Evolutionary conservation across 2,113 vertebrate species (phyloP), one percentile per base, ranked within the genome.

Genomic region (Phalacrocorax carbo): DNA sequence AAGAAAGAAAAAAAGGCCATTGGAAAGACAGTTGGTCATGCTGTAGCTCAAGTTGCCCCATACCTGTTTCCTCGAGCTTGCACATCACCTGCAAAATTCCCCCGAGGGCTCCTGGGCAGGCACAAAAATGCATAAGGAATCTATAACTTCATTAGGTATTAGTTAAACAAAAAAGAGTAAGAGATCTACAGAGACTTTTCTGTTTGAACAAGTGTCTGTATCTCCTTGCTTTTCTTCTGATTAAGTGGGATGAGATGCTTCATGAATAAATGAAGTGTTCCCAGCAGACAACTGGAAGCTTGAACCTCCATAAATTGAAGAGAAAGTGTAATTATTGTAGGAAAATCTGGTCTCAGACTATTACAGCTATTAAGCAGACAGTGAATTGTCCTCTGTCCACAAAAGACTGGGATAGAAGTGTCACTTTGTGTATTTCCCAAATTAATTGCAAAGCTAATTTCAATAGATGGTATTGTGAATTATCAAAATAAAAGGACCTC

Each of bases 341-440:
- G 26, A 23, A 64, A 82, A 62, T 48, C 46, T 75, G 61, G 19
- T 96, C 64, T 60, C 70, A 80, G 55, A 32, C 58, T 92, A 29
- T 90, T 92, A 75, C 3, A 13, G 55, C 76, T 75, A 17, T 82
- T 86, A 78, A 91, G 51, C 15, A 95, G 93, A 16, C 46, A 86
- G 48, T 34, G 80, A 93, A 60, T 95, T 93, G 86, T 89, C 80
- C 72, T 83, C 69, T 82, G 83, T 26, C 88, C 83, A 55, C 88
- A 82, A 55, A 90, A 91, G 82, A 19, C 64, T 36, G 52, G 55
- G 60, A 75, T 58, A n/a, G 88, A 83, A 89, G 60, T 52, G 61
- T 68, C 80, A 71, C 25, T 88, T 77, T 64, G 91, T 91, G 61
- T 82, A 84, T 95, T 94, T 84, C 93, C 93, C 77, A 92, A 71